Base-by-base conservation (phyloP, 2,888 invertebrate genomes). In the Anorthoa munda region DNA sequence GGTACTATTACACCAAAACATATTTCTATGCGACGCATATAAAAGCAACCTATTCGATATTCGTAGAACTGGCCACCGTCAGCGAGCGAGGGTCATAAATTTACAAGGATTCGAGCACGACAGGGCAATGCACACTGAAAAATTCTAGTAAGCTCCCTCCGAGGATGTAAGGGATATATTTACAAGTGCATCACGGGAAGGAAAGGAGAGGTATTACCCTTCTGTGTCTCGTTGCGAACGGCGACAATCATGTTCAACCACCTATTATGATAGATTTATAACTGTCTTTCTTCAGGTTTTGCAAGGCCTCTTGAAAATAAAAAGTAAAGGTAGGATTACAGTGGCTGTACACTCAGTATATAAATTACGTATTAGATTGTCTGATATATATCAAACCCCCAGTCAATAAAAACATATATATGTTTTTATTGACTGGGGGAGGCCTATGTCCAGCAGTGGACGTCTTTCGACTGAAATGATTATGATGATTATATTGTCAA, bases 101-200 rank as follows among this genome's bases (percentile, higher is more conserved):
- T 94, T 94, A 86, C 90, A 89, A 92, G 95, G 95, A 95, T 95
- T 93, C 92, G 88, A 88, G 89, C 88, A 87, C 91, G 95, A 95
- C 95, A 93, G 91, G 91, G 90, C 92, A 93, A 92, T 92, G 93
- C 93, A 91, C 92, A 90, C 91, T 94, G 94, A 95, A 95, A 95
- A 95, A 95, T 95, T 93, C 92, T 90, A 90, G 89, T 89, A 75
- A 89, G 88, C 87, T 90, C 89, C 90, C 91, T 88, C 89, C 90
- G 80, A 81, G 85, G 83, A 83, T 86, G 86, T 87, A 84, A 82
- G 84, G 84, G 78, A 86, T 79, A 80, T 86, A 79, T 85, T 85
- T 85, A 76, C 81, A 83, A 86, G 77, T 81, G 87, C 83, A 78
- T 77, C 76, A 81, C 84, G 31, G 72, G 31, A 58, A 66, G 70